These are phyloP conservation scores for Chrysocyon brachyurus DNA, from an alignment of 2,797 vertebrate genomes.

Conservation along the genomic window DNA sequence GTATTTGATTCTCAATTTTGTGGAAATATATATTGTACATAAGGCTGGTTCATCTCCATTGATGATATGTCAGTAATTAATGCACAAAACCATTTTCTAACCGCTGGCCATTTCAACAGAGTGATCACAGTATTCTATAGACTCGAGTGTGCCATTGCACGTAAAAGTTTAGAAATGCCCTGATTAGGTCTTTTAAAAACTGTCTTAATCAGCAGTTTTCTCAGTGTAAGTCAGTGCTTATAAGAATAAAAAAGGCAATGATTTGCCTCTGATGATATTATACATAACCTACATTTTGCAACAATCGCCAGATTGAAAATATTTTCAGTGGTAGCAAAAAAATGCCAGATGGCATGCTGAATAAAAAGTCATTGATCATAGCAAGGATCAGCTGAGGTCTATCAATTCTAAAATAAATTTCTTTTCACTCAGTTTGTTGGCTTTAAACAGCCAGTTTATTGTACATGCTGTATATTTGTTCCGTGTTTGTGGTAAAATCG, in stretches of 20 bases:
- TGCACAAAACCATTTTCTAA: neutral
- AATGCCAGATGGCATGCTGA: slow-evolving; percentile 52
- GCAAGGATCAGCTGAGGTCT: slow-evolving; percentile 7
- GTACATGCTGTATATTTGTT: neutral
- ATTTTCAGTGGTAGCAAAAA: slow-evolving; percentile 45
- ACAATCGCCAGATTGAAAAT: neutral
- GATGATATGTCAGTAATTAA: neutral
- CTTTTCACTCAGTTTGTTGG: neutral
- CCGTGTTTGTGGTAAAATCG: neutral
- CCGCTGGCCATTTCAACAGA: neutral
- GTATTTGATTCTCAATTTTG: neutral
- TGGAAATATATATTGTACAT: neutral
- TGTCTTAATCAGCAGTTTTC: slow-evolving; percentile 35
- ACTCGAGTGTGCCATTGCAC: neutral
- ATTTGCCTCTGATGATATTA: neutral
- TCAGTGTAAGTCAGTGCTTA: neutral
- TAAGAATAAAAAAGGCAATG: neutral
- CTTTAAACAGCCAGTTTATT: neutral
- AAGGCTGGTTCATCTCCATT: neutral
- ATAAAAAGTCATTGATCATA: slow-evolving; percentile 53
- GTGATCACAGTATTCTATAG: neutral
- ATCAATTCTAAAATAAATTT: slow-evolving; percentile 23
- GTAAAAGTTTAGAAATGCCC: neutral
- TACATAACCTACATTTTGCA: neutral
- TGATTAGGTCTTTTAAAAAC: neutral